A percentile compares a stretch with the other conserved stretches of the same genome.
Evolutionary conservation across 2,888 invertebrate species (phyloP).

Genomic region (Scaeva pyrastri): DNA sequence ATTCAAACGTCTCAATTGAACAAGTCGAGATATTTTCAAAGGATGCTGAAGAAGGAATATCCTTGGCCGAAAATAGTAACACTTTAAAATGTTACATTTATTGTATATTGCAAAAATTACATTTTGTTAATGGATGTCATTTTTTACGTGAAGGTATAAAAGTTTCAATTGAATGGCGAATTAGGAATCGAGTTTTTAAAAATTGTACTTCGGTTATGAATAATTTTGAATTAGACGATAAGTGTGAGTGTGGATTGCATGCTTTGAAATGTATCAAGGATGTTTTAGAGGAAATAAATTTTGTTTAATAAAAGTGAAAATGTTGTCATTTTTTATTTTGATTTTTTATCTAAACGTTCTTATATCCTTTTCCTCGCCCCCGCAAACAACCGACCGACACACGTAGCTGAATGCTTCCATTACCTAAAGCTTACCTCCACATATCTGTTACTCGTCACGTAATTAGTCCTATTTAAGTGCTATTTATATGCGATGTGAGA

Average conservation of each 20-base stretch:
- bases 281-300: too few relatives aligned
- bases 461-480: not conserved
- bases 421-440: not conserved
- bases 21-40: not conserved
- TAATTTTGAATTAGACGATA: too few relatives aligned
- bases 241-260: not conserved
- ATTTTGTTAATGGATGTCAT: not conserved
- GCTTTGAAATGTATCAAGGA: not conserved
- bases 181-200: not conserved
- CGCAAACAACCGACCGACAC: too few relatives aligned
- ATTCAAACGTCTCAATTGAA: not conserved
- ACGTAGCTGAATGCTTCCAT: not conserved
- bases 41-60: not conserved
- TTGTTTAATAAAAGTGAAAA: too few relatives aligned
- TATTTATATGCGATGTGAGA: not conserved
- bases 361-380: too few relatives aligned
- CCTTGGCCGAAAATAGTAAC: too few relatives aligned
- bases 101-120: not conserved
- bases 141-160: not conserved
- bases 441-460: not conserved
- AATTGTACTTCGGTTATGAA: fast-evolving
- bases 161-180: not conserved
- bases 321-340: too few relatives aligned
- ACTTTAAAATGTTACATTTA: not conserved
- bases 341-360: too few relatives aligned